A percentile compares a stretch with the other conserved stretches of the same genome.
Evolutionary conservation across 2,888 invertebrate genomes (phyloP).

Genomic region (Alentia gelatinosa): DNA sequence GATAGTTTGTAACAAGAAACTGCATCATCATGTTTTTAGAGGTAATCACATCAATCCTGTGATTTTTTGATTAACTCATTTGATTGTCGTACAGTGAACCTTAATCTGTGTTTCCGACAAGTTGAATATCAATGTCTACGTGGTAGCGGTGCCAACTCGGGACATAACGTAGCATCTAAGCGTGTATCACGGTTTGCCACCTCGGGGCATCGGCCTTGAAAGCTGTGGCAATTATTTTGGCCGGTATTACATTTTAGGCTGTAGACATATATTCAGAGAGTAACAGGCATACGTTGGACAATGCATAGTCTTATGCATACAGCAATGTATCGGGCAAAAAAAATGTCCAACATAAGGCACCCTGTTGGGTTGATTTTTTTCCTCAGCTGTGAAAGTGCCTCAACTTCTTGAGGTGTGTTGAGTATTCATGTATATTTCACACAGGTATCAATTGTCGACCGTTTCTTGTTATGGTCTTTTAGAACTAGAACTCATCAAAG

Average conservation of each 20-base stretch:
- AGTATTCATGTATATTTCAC: neutral
- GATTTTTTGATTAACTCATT: constrained; percentile 51
- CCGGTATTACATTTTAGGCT: neutral
- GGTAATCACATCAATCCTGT: constrained; percentile 50
- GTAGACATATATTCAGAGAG: neutral
- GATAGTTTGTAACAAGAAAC: constrained; percentile 43
- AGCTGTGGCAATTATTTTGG: constrained; percentile 1
- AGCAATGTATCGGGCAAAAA: neutral
- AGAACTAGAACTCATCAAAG: neutral
- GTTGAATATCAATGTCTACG: constrained; percentile 15
- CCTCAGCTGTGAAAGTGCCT: neutral
- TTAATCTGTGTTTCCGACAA: constrained; percentile 46
- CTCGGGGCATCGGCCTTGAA: constrained; percentile 38
- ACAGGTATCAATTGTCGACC: neutral
- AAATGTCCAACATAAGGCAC: neutral
- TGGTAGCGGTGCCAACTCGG: constrained; percentile 43
- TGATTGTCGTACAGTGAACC: constrained; percentile 53
- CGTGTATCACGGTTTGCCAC: constrained; percentile 18
- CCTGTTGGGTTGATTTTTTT: neutral
- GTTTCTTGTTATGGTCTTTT: neutral
- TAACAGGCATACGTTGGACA: no score
- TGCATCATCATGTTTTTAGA: constrained; percentile 52
- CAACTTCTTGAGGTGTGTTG: neutral
- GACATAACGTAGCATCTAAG: constrained; percentile 21
- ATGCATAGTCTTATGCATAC: no score